Base-by-base conservation (phyloP, 2,888 invertebrate genomes). In the Conus canariensis region DNA sequence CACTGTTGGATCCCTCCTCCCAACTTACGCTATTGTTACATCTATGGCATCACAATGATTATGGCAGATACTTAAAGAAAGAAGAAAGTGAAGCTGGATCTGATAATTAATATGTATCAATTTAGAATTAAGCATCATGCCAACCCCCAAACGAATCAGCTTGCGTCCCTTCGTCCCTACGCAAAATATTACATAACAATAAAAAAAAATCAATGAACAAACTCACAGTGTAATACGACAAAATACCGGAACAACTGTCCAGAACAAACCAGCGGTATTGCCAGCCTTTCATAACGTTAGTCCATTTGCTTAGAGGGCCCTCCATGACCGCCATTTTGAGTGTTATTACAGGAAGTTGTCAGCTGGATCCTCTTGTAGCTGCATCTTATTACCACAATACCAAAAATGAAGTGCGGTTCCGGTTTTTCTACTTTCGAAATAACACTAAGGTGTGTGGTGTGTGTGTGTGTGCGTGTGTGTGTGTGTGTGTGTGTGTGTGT, bases 211-310 rank as follows among this genome's bases (percentile, higher is more conserved):
- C 2, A 45, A 45, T 45, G 45, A 45, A 45, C 45, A 45, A 92
- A 92, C 98, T 97, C 97, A 99, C 99, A 96, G 99, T 99, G 96
- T 99, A 99, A 97, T 99, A 99, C 12, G 99, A 98, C 91, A 99
- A 97, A 92, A 99, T 97, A 89, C 99, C 99, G 94, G 98, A 98
- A 97, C 98, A 98, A 96, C 99, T 99, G 97, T 99, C 99, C 95
- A 99, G 97, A 94, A 99, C 99, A 97, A 99, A 99, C 99, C 99
- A 99, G 94, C 99, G 97, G 97, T 99, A 99, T 97, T 99, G 99
- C 99, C 99, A 99, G 93, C 99, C 99, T 93, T 96, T 98, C 97
- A 99, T 98, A 96, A 99, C 98, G 97, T 99, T 99, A 93, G 99
- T 99, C 99, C 99, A 99, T 97, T 99, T 99, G 97, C 98, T 98